phyloP scores from a whole-genome alignment of 2,888 invertebrate genomes.

The Pandemis cinnamomeana region DNA sequence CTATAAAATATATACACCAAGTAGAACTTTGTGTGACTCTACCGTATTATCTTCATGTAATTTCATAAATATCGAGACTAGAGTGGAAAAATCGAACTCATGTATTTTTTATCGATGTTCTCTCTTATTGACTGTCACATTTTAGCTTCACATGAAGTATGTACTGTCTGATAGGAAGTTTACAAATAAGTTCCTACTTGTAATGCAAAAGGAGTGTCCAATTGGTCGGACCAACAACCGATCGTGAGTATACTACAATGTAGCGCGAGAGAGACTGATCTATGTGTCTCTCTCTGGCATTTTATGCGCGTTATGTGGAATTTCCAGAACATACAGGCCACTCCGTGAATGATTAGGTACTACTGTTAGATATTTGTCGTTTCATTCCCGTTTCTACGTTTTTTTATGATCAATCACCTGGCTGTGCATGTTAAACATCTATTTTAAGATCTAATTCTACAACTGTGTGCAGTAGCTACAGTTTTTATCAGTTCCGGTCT shows the following conservation, averaged over 20 bases:
- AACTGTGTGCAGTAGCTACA: slow-evolving; percentile 4
- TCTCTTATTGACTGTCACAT: background rate
- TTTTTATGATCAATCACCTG: slow-evolving; percentile 27
- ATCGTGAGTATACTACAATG: background rate
- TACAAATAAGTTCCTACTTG: background rate
- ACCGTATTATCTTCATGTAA: background rate
- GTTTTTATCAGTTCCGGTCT: background rate
- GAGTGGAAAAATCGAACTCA: background rate
- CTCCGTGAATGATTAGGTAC: background rate
- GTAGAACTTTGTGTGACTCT: background rate
- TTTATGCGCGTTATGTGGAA: background rate
- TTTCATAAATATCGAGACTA: background rate
- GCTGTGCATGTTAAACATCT: slow-evolving; percentile 39
- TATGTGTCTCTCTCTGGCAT: background rate
- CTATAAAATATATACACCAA: background rate
- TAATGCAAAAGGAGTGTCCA: background rate
- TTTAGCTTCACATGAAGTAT: too few species aligned
- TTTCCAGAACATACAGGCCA: background rate
- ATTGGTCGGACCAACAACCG: background rate
- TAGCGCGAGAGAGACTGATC: background rate
- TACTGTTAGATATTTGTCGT: background rate
- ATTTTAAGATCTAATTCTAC: slow-evolving; percentile 26
- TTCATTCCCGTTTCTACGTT: background rate
- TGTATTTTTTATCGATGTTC: background rate
- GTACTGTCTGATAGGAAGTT: too few species aligned